These are phyloP conservation scores for Eublepharis macularius DNA, from an alignment of 2,113 vertebrate genomes.

Conservation along the genomic window DNA sequence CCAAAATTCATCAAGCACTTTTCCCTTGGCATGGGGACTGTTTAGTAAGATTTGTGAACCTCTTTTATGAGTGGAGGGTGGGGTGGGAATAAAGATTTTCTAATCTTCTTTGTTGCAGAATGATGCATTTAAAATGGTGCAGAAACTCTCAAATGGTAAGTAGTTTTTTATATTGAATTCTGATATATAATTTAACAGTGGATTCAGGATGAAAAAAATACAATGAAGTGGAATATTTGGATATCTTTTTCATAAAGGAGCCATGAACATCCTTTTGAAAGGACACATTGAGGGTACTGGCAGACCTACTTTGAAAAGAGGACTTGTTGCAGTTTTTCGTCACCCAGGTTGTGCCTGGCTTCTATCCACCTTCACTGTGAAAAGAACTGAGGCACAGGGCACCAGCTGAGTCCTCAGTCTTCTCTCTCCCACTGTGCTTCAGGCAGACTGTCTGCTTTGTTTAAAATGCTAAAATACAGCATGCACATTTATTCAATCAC, in stretches of 20 bases:
- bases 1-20: conserved; percentile 7
- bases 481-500: background rate
- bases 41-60: background rate
- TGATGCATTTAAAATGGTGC: background rate
- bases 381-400: background rate
- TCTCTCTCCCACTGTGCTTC: background rate
- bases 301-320: background rate
- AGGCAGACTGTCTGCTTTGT: background rate
- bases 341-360: background rate
- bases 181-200: background rate
- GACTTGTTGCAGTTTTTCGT: background rate
- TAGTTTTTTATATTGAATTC: background rate
- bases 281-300: background rate
- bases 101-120: background rate
- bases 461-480: background rate
- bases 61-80: background rate
- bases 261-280: conserved; percentile 4
- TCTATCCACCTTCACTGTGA: background rate
- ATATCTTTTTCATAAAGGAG: background rate
- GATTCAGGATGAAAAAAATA: background rate
- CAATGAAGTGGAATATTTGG: background rate
- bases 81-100: background rate
- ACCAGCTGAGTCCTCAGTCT: background rate
- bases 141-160: background rate
- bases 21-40: background rate